phyloP scores from a whole-genome alignment of 2,113 vertebrate genomes.

The Phoenicopterus ruber region DNA sequence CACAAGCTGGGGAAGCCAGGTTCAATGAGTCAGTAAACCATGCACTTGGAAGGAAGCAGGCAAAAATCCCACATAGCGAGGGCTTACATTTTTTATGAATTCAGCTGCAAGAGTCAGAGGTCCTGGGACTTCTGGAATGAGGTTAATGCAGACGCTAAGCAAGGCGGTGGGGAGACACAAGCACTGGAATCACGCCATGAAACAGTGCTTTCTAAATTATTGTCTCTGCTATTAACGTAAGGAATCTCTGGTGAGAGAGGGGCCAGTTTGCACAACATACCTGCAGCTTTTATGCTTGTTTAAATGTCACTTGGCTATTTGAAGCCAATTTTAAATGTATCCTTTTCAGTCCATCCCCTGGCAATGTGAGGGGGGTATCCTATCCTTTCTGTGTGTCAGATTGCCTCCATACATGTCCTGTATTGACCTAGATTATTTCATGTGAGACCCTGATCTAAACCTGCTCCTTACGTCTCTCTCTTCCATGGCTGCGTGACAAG shows the following conservation, averaged over 20 bases:
- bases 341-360: background rate
- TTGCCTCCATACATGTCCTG: background rate
- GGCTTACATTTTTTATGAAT: constrained; percentile 44
- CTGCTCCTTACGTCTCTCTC: background rate
- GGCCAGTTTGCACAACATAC: background rate
- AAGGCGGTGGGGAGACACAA: background rate
- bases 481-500: background rate
- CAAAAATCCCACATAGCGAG: background rate
- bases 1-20: background rate
- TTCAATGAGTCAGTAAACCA: background rate
- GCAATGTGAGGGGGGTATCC: background rate
- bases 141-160: constrained; percentile 21
- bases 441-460: background rate
- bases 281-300: background rate
- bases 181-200: background rate
- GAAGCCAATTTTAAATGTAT: background rate
- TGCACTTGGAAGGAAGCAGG: background rate
- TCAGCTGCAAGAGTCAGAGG: constrained; percentile 37
- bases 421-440: constrained; percentile 3
- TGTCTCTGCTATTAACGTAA: background rate
- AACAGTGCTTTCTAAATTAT: background rate
- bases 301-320: background rate
- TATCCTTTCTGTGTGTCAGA: background rate
- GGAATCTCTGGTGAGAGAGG: background rate
- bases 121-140: constrained; percentile 46